A percentile compares a stretch with the other conserved stretches of the same genome.
These are phyloP conservation scores for Charina bottae DNA, from an alignment of 2,113 vertebrate species.

Conservation along the genomic window DNA sequence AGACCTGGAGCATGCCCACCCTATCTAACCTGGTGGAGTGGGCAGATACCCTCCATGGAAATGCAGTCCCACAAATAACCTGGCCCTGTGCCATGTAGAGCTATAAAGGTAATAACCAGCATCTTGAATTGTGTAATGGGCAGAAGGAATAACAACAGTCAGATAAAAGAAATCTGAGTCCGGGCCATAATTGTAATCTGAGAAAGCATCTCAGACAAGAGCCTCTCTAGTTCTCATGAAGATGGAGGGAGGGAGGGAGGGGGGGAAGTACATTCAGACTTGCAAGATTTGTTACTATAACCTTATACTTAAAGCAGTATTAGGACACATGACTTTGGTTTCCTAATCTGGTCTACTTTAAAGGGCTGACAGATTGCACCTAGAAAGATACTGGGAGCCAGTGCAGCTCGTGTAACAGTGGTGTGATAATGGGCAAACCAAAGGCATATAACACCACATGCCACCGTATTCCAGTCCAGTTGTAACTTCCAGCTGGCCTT, in stretches of 20 bases:
- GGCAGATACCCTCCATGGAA: neutral
- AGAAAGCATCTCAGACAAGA: neutral
- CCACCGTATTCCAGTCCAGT: neutral
- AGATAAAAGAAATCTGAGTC: neutral
- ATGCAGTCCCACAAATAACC: neutral
- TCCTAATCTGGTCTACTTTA: neutral
- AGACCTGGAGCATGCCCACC: neutral
- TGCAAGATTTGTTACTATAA: neutral
- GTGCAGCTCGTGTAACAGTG: neutral
- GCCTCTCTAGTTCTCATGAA: neutral
- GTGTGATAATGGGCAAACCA: neutral
- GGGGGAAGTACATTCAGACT: neutral
- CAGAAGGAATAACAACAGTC: neutral
- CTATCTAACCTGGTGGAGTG: neutral
- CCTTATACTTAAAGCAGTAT: neutral
- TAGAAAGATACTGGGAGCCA: neutral
- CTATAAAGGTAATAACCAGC: neutral
- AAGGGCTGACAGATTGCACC: neutral
- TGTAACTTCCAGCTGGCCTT: neutral
- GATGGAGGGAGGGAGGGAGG: rapidly evolving
- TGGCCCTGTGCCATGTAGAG: neutral
- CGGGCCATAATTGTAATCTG: neutral
- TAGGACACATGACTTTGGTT: neutral
- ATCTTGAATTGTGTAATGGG: neutral
- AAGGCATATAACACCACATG: neutral